Evolutionary conservation across 2,113 vertebrate genomes (phyloP).

Genomic region (Picathartes gymnocephalus): DNA sequence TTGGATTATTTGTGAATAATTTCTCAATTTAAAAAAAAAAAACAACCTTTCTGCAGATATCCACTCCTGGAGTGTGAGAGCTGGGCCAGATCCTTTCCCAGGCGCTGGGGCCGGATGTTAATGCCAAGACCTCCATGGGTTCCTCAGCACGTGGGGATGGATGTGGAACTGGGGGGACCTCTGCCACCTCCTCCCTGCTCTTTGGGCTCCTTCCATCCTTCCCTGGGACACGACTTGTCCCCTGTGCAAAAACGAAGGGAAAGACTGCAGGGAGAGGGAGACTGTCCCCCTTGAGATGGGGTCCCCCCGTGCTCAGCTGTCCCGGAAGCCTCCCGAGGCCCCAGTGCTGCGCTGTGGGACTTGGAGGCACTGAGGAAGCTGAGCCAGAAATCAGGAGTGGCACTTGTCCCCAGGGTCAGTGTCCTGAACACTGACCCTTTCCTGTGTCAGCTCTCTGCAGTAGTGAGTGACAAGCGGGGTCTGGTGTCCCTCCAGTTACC

Average conservation of each 20-base stretch:
- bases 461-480: background rate
- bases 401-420: background rate
- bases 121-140: background rate
- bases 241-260: background rate
- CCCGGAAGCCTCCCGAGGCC: background rate
- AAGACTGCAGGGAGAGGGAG: background rate
- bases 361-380: fast-evolving
- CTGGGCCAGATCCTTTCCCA: too few species aligned
- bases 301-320: fast-evolving
- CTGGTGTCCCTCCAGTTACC: background rate
- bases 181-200: background rate
- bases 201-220: background rate
- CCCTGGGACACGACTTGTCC: background rate
- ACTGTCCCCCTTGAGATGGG: fast-evolving
- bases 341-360: fast-evolving
- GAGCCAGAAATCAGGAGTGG: background rate
- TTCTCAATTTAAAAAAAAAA: background rate
- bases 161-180: fast-evolving
- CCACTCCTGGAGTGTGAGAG: background rate
- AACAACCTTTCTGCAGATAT: background rate
- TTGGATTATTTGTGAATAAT: background rate
- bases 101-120: fast-evolving
- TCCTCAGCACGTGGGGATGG: background rate
- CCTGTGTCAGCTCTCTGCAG: fast-evolving
- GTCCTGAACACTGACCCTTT: background rate